Evolutionary conservation across 2,888 invertebrate species (phyloP), one percentile per base, ranked within the genome.

Genomic region (Vannuccia rotundouncinata): DNA sequence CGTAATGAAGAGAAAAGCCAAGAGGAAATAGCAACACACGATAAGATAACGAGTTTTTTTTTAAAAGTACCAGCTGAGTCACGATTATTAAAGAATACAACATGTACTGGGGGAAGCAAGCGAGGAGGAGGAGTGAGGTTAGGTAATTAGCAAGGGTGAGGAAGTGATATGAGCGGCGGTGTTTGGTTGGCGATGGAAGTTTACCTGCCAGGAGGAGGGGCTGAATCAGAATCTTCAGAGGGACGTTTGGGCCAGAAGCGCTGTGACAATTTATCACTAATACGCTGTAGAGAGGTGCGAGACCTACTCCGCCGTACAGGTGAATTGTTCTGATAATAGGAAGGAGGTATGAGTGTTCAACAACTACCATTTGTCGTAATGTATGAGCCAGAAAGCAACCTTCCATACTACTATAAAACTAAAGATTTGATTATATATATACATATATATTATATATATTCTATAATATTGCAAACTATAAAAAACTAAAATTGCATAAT

Each of bases 251-350:
- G 75, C 29, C 75, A 31, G 75, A 75, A 75, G 13, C 31, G 29
- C 27, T 22, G 10, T 28, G 75, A 29, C 30, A 75, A 29, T 75
- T 75, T 75, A 29, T 75, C 75, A n/a, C 75, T 75, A 29, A 75
- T 31, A 75, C 75, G 75, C 31, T 31, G 29, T n/a, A 75, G 75
- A 31, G 75, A 75, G 31, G 75, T 31, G 27, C 75, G 75, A 10
- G 75, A 75, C 29, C 75, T 31, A 75, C 75, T 75, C 29, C 75
- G 75, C 75, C 22, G 13, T 29, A 75, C 75, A 2, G 29, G 22
- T 2, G 75, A 10, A 10, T 59, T 59, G 66, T 66, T 66, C 66
- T 66, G 66, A 13, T 5, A 17, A 45, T 45, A n/a, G n/a, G n/a
- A n/a, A n/a, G n/a, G n/a, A n/a, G n/a, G n/a, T n/a, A n/a, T n/a